Base-by-base conservation (phyloP, 2,797 vertebrate genomes). In the Eptatretus atami region DNA sequence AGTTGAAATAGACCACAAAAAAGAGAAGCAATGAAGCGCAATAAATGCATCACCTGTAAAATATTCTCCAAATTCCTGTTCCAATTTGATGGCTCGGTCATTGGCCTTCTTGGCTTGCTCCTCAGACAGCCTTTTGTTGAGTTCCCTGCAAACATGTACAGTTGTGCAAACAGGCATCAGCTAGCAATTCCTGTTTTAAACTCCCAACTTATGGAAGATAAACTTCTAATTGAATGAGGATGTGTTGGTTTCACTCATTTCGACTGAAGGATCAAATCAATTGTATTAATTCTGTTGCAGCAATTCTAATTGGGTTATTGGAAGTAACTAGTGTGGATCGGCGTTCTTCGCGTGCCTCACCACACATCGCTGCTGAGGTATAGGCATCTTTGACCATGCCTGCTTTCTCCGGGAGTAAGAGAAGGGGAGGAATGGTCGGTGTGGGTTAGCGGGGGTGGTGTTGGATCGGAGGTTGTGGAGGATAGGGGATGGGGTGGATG, bases 11-110 rank as follows among this genome's bases (percentile, higher is more conserved):
- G 9, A 8, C 64, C 44, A 31, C 44, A 15, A 10, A 44, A 24
- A 5, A 53, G 54, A 25, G 25, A 52, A 19, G 10, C 64, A 52
- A 53, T 24, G 3, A 66, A 6, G 66, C 63, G 52, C 52, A 44
- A 52, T 44, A 63, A 55, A 44, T 65, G 64, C 73, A 79, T 69
- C 53, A 94, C 87, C 84, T 78, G 88, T 94, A 74, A 96, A 96
- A 69, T 94, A 84, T 73, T 96, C 90, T 5, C 84, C 90, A 71
- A 96, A 96, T 70, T 95, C 90, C 67, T 85, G 86, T 72, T 96
- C 90, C 76, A 96, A 77, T 71, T 88, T 96, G 74, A 77, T 75
- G 65, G 90, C 88, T 73, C 90, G 71, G 73, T 96, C 90, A 67
- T 84, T 86, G 0, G 88, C 92, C 71, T 94, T 96, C 74, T 74